phyloP scores from a whole-genome alignment of 2,113 vertebrate genomes.

The Pyrgilauda ruficollis region DNA sequence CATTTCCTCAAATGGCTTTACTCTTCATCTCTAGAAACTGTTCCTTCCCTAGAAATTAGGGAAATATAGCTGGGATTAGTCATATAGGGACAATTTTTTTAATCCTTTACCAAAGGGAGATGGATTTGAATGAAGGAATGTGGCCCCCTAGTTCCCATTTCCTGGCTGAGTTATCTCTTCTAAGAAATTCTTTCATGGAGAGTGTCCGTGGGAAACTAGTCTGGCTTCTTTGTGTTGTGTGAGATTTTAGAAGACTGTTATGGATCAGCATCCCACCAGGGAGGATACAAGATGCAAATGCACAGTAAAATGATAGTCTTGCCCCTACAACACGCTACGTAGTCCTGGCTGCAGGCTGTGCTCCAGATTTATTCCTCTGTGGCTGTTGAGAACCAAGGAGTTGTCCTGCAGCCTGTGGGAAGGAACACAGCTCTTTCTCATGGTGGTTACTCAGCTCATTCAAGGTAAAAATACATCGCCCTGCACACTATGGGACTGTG shows the following conservation, averaged over 20 bases:
- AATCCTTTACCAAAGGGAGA: conserved; percentile 19
- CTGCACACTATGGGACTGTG: not conserved
- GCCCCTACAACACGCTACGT: not conserved
- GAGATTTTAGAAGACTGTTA: conserved; percentile 23
- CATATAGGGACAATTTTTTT: not conserved
- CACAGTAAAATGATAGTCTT: not conserved
- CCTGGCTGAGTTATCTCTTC: conserved; percentile 47
- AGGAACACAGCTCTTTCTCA: conserved; percentile 7
- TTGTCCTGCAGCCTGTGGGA: not conserved
- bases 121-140: conserved; percentile 7
- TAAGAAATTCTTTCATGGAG: conserved; percentile 36
- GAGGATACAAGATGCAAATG: not conserved
- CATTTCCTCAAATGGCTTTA: not conserved
- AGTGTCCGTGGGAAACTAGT: conserved; percentile 42
- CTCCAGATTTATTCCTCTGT: not conserved
- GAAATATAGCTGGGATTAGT: conserved; percentile 5
- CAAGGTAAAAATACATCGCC: not conserved
- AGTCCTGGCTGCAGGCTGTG: not conserved
- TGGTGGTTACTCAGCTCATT: not conserved
- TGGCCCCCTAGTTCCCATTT: conserved; percentile 25
- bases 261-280: conserved; percentile 19
- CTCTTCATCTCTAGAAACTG: not conserved
- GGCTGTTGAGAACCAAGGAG: conserved; percentile 5
- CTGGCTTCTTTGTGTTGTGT: conserved; percentile 34
- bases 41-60: not conserved